Evolutionary conservation across 2,797 vertebrate genomes (phyloP).

Genomic region (Coranthus polyacanthus): DNA sequence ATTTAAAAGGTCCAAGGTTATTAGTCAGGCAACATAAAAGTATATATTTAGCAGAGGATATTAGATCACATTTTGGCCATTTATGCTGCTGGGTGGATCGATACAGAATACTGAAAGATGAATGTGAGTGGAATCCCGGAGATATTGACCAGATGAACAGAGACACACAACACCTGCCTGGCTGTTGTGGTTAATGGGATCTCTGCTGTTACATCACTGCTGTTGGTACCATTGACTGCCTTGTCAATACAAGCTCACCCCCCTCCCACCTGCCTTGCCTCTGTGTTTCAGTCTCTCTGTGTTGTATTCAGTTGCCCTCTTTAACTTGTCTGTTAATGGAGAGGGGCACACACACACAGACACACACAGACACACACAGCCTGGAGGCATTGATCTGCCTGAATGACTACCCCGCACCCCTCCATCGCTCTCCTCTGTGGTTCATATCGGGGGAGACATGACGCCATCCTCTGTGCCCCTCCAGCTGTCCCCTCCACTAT

Average conservation of each 20-base stretch:
- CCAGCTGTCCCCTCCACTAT: conserved; percentile 80
- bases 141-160: conserved; percentile 41
- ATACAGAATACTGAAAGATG: conserved; percentile 18
- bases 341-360: conserved; percentile 32
- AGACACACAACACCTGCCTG: conserved; percentile 63
- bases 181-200: conserved; percentile 59
- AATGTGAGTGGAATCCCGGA: conserved; percentile 35
- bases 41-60: neutral
- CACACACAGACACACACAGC: conserved; percentile 46
- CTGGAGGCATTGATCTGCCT: conserved; percentile 75
- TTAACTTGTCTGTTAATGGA: conserved; percentile 79
- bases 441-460: conserved; percentile 80
- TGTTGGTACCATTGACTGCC: conserved; percentile 69
- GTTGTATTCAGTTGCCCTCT: conserved; percentile 75
- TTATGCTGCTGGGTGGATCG: conserved; percentile 7
- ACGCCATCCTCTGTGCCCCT: conserved; percentile 81
- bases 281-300: conserved; percentile 50
- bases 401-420: conserved; percentile 70
- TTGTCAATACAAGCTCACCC: conserved; percentile 66
- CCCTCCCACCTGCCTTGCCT: conserved; percentile 14
- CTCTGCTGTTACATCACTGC: conserved; percentile 76
- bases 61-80: conserved; percentile 1
- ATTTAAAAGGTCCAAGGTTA: neutral
- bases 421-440: conserved; percentile 56
- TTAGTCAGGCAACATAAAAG: neutral